phyloP scores from a whole-genome alignment of 1,140 invertebrate species.

The Psix sp. region DNA sequence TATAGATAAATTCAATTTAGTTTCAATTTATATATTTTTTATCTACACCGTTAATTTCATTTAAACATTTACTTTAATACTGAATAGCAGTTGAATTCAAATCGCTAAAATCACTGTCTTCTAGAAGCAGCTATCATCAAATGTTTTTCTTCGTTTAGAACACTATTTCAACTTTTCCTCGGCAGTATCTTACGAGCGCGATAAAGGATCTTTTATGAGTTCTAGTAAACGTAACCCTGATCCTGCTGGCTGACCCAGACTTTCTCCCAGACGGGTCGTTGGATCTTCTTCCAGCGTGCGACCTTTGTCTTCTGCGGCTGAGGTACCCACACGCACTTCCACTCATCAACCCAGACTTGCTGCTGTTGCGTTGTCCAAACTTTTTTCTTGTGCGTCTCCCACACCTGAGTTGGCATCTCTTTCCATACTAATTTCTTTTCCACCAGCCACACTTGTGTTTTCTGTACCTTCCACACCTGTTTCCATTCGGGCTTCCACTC shows the following conservation, averaged over 20 bases:
- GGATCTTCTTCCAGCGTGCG: conserved; percentile 83
- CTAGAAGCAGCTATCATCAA: too few relatives aligned
- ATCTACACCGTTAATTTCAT: too few relatives aligned
- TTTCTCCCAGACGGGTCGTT: conserved; percentile 87
- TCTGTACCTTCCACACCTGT: conserved; percentile 84
- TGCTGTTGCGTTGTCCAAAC: conserved; percentile 88
- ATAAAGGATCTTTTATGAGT: neutral
- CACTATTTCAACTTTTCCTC: neutral
- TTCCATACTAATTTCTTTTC: conserved; percentile 87
- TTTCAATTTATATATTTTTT: too few relatives aligned
- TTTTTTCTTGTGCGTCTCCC: conserved; percentile 86
- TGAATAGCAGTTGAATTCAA: too few relatives aligned
- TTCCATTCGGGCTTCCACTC: conserved; percentile 87
- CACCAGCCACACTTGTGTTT: conserved; percentile 85
- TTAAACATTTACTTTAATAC: too few relatives aligned
- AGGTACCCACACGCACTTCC: conserved; percentile 85
- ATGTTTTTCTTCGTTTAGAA: too few relatives aligned
- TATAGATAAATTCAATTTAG: too few relatives aligned
- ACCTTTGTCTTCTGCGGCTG: conserved; percentile 83
- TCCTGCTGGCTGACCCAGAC: conserved; percentile 83
- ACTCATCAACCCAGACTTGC: conserved; percentile 86
- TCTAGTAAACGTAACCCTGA: conserved; percentile 76
- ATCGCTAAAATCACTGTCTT: too few relatives aligned
- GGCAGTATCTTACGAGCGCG: neutral
- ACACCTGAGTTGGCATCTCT: conserved; percentile 85